Conservation (phyloP, 2,888 invertebrate species). For the Mythimna lalbum region DNA sequence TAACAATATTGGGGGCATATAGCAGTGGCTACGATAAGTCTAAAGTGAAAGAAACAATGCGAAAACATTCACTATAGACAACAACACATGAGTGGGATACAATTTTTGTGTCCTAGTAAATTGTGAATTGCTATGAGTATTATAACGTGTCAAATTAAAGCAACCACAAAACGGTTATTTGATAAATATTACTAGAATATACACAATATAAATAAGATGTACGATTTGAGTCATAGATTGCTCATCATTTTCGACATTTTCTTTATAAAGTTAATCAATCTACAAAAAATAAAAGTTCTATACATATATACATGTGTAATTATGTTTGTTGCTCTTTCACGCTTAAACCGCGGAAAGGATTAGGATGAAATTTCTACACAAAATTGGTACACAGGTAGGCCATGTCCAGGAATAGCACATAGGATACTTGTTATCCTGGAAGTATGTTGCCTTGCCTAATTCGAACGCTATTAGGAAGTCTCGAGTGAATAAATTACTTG, state of each 20-base stretch:
- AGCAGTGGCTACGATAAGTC: constrained; percentile 12
- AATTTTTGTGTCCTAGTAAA: not conserved
- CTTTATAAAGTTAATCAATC: not conserved
- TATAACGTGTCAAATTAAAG: not conserved
- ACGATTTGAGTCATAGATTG: not conserved
- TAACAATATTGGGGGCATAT: not conserved
- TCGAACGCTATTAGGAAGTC: no score
- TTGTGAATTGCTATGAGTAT: not conserved
- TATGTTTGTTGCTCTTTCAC: not conserved
- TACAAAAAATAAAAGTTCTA: not conserved
- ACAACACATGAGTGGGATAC: not conserved
- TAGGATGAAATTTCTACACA: not conserved
- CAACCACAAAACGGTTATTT: not conserved
- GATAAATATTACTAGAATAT: not conserved
- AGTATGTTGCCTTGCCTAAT: no score
- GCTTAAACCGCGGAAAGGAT: not conserved
- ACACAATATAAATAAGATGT: not conserved
- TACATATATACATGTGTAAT: no score
- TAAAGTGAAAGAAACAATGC: not conserved
- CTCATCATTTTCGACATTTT: not conserved
- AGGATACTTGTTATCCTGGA: no score
- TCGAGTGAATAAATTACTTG: no score
- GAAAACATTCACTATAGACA: not conserved
- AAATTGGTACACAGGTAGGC: no score
- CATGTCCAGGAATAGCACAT: no score